Conservation (phyloP, 2,113 vertebrate species). For the Chaenogobius annularis region DNA sequence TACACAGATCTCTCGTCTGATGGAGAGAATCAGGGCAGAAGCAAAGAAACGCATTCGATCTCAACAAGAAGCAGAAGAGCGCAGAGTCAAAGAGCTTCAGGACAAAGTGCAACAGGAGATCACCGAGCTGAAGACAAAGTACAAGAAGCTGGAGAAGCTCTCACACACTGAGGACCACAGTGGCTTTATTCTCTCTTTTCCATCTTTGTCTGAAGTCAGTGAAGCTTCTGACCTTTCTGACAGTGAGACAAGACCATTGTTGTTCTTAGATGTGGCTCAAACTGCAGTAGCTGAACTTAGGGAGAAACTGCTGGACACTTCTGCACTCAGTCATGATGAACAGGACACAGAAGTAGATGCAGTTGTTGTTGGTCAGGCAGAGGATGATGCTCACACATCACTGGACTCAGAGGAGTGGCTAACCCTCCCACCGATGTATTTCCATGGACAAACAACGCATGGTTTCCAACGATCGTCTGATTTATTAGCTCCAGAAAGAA, state of each 20-base stretch:
- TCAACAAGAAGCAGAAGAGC: background rate
- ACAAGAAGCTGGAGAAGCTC: background rate
- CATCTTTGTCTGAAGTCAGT: background rate
- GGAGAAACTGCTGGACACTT: background rate
- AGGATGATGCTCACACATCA: background rate
- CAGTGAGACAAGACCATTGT: background rate
- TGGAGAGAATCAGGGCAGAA: background rate
- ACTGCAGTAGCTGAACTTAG: background rate
- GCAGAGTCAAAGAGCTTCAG: background rate
- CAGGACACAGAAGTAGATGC: background rate
- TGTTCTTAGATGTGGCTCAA: background rate
- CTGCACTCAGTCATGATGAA: background rate
- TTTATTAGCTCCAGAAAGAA: no score
- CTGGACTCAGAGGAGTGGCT: background rate
- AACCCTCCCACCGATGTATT: background rate
- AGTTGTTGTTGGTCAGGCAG: background rate
- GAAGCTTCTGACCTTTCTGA: background rate
- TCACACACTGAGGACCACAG: background rate
- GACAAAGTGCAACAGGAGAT: background rate
- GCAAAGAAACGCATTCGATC: background rate
- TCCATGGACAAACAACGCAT: background rate
- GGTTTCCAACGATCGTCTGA: no score
- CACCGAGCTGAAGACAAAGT: background rate
- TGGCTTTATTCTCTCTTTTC: background rate
- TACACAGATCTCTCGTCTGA: background rate